These are phyloP conservation scores for Papilio elwesi DNA, from an alignment of 2,888 invertebrate species.

Conservation along the genomic window DNA sequence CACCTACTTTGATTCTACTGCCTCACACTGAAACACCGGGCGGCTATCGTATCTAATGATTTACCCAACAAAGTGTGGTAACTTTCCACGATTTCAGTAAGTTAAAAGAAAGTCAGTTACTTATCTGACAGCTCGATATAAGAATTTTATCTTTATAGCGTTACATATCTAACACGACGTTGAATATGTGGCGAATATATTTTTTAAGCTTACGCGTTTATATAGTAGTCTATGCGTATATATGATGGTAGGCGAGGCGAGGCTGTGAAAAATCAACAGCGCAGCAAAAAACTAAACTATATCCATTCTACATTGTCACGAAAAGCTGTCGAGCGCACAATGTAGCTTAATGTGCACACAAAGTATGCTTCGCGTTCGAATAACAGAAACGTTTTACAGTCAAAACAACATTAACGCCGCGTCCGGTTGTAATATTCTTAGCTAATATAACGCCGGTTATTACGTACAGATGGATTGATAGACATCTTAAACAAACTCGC, in stretches of 20 bases:
- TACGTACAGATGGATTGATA: conserved; percentile 34
- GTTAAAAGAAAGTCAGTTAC: too few species aligned
- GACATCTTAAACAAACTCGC: conserved; percentile 38
- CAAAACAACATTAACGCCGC: conserved; percentile 33
- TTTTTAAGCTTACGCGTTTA: conserved; percentile 3
- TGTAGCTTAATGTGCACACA: conserved; percentile 39
- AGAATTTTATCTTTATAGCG: too few species aligned
- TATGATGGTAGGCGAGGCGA: background rate
- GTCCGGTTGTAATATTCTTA: conserved; percentile 38
- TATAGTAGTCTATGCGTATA: background rate
- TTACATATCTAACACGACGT: too few species aligned
- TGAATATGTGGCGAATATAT: conserved; percentile 7
- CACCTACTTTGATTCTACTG: too few species aligned
- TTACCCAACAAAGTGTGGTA: too few species aligned
- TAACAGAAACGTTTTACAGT: conserved; percentile 37
- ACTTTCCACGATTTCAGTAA: too few species aligned
- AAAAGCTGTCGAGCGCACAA: conserved; percentile 40
- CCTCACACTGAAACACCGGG: too few species aligned
- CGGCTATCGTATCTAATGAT: too few species aligned
- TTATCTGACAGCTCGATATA: too few species aligned
- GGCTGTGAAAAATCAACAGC: conserved; percentile 28
- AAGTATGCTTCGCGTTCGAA: conserved; percentile 35
- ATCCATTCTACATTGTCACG: conserved; percentile 35
- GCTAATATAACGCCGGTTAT: conserved; percentile 29
- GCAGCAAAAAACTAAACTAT: conserved; percentile 34